A percentile compares a stretch with the other conserved stretches of the same genome.
These are phyloP conservation scores for Drosophila micromelanica DNA, from an alignment of 1,140 invertebrate species.

Conservation along the genomic window DNA sequence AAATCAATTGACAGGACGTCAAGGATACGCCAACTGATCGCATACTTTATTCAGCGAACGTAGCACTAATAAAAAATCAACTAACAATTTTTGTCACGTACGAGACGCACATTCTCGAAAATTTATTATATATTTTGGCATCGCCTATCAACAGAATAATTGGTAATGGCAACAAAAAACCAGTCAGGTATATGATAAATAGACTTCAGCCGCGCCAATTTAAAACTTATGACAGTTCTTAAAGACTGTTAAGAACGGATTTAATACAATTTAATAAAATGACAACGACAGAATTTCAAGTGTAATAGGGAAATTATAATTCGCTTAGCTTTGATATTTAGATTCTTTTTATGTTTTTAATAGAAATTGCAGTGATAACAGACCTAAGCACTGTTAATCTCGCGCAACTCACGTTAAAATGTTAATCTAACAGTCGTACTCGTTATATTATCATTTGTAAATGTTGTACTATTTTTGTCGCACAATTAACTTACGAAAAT, in stretches of 20 bases:
- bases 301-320: background rate
- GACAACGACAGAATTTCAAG: background rate
- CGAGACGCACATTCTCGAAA: slow-evolving; percentile 29
- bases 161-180: slow-evolving; percentile 41
- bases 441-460: too few species aligned
- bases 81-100: slow-evolving; percentile 64
- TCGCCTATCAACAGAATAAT: slow-evolving; percentile 55
- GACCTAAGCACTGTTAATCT: too few species aligned
- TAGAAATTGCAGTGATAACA: background rate
- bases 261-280: background rate
- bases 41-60: slow-evolving; percentile 1
- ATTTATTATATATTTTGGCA: slow-evolving; percentile 63
- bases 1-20: slow-evolving; percentile 66
- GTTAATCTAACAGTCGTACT: background rate
- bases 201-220: background rate
- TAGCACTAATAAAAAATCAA: slow-evolving; percentile 43
- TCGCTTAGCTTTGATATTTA: background rate
- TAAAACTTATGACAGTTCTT: slow-evolving; percentile 16
- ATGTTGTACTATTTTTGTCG: too few species aligned
- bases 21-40: slow-evolving; percentile 17
- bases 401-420: background rate
- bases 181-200: slow-evolving; percentile 59
- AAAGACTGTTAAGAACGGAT: slow-evolving; percentile 8
- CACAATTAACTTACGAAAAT: too few species aligned
- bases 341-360: background rate